Evolutionary conservation across 2,113 vertebrate species (phyloP).

Genomic region (Thymallus thymallus): DNA sequence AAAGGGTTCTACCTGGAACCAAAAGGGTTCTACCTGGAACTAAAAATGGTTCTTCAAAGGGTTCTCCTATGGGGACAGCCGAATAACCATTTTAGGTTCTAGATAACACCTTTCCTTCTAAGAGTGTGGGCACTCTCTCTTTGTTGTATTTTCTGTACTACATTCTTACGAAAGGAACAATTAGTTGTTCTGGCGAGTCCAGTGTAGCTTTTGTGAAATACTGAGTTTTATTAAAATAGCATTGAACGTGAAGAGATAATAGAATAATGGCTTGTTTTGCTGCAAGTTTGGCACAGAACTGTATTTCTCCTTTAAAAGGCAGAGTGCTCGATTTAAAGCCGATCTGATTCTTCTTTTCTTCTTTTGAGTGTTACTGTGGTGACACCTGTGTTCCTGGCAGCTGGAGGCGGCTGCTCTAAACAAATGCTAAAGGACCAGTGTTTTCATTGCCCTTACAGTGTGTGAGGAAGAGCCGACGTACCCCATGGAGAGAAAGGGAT

Average conservation of each 20-base stretch:
- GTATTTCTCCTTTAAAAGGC: neutral
- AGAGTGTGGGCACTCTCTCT: too few species aligned
- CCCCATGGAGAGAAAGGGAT: constrained; percentile 4
- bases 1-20: too few species aligned
- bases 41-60: too few species aligned
- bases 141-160: too few species aligned
- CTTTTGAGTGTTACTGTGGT: neutral
- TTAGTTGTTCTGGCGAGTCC: neutral
- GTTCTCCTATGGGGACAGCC: too few species aligned
- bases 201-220: too few species aligned
- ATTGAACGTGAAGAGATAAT: neutral
- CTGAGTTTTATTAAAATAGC: neutral
- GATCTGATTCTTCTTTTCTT: neutral
- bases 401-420: constrained; percentile 8
- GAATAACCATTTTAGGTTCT: too few species aligned
- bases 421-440: constrained; percentile 36
- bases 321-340: neutral
- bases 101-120: too few species aligned
- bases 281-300: neutral
- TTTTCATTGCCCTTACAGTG: constrained; percentile 29
- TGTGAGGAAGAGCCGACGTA: constrained; percentile 39
- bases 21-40: too few species aligned
- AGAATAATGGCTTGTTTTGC: neutral
- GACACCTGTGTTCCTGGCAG: neutral
- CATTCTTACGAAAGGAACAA: too few species aligned